Base-by-base conservation (phyloP, 1,140 invertebrate species). In the Calephelis nemesis region DNA sequence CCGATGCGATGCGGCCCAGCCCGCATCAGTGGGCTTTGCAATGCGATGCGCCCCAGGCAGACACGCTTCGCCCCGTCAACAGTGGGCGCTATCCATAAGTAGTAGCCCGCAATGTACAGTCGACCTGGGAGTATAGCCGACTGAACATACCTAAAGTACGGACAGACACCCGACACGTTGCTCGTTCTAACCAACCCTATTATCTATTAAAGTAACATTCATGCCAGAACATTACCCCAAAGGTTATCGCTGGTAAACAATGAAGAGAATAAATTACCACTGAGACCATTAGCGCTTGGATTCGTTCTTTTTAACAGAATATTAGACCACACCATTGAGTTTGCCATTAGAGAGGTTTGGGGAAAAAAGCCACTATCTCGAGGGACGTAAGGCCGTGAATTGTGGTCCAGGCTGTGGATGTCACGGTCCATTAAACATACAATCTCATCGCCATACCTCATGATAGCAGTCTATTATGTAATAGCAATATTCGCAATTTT, bases 231-330 rank as follows among this genome's bases (percentile, higher is more conserved):
- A 30, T 45, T 45, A 45, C 52, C 52, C 52, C 7, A 11, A 58
- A 58, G 19, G 19, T 58, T 58, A 58, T 58, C 30, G 11, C 52
- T 5, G 19, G 19, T 58, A 58, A 58, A 58, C 52, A 58, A 30
- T 39, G 52, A 58, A 58, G 19, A 30, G 11, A 30, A 73, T 75
- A 75, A 75, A 75, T 70, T 70, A 73, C 67, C 63, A 62, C n/a
- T 42, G 68, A 64, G 48, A 30, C 63, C 71, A 75, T 71, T 75
- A 75, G 71, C 68, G 71, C 49, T 47, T 39, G 45, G 68, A 73
- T 71, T 75, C 71, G 70, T 75, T 75, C 68, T 75, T 73, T 75
- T 75, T 67, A 75, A 64, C 68, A 66, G 71, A 66, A 73, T 73
- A 71, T 70, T 70, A 68, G 66, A 75, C 58, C 68, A 62, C 68